Base-by-base conservation (phyloP, 2,797 vertebrate genomes). In the Xiphophorus birchmanni region DNA sequence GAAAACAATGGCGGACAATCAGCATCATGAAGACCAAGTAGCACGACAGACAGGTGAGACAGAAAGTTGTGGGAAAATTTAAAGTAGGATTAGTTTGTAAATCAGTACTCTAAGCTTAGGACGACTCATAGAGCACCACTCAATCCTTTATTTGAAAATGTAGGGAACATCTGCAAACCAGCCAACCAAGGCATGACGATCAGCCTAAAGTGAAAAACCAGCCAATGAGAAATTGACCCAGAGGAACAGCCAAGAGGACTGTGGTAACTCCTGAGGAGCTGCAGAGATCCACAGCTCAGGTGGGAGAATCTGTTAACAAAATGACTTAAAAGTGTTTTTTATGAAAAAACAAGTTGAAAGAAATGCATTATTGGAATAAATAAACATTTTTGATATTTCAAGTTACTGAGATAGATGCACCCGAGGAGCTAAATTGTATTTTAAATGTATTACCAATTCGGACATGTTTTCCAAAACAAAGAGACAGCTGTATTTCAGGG, bases 401-500 rank as follows among this genome's bases (percentile, higher is more conserved):
- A 26, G 26, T 69, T 44, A 44, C 11, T 69, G 11, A 26, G 23
- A 44, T 2, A 69, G 21, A 69, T 69, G 21, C 37, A 42, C 65
- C 12, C 3, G 11, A n/a, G 44, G 11, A 72, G 26, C n/a, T n/a
- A 29, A 9, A 8, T 18, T 76, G 35, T 42, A 29, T 10, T 42
- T 18, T 75, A 7, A 45, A 45, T 15, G 45, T 1, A 45, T 45
- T n/a, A 44, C 15, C 8, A 45, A 45, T 45, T 69, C 9, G 13
- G 21, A 42, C 21, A 42, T 42, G 6, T 69, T 40, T 56, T 10
- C 1, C 2, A 73, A 73, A 81, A 78, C 4, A 80, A 77, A 13
- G 15, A 26, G 74, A 74, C 21, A 1, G 6, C 40, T 5, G 47
- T 23, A 73, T 35, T 81, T 90, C 67, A 83, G 83, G 77, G 92